A percentile compares a stretch with the other conserved stretches of the same genome.
These are phyloP conservation scores for Platerodrilus igneus DNA, from an alignment of 2,888 invertebrate species.

Conservation along the genomic window DNA sequence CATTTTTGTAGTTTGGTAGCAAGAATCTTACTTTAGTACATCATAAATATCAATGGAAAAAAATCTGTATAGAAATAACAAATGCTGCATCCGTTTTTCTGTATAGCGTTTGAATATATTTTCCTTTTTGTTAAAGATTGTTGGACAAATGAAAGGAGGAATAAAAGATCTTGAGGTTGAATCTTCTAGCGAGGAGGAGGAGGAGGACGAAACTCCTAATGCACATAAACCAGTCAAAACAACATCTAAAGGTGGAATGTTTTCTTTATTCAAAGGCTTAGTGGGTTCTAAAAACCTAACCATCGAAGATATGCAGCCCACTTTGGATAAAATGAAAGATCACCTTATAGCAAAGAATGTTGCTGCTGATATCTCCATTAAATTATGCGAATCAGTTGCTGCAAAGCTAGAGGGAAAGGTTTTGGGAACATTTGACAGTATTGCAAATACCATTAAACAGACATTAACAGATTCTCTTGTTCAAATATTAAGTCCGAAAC, in stretches of 20 bases:
- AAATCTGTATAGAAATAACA: too few relatives aligned
- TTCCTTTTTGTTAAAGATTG: slow-evolving; percentile 63
- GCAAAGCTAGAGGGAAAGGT: slow-evolving; percentile 86
- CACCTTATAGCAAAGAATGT: slow-evolving; percentile 97
- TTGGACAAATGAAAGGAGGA: slow-evolving; percentile 79
- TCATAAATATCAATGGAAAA: too few relatives aligned
- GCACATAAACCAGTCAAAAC: slow-evolving; percentile 23
- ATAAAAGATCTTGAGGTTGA: slow-evolving; percentile 81
- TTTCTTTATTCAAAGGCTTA: slow-evolving; percentile 77
- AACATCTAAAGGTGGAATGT: slow-evolving; percentile 59
- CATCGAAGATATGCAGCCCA: slow-evolving; percentile 74
- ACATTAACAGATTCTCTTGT: slow-evolving; percentile 89
- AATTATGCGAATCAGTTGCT: slow-evolving; percentile 90
- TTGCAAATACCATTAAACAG: slow-evolving; percentile 80
- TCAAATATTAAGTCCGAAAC: slow-evolving; percentile 89
- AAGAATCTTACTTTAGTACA: too few relatives aligned
- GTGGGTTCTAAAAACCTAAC: slow-evolving; percentile 88
- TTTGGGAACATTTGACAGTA: slow-evolving; percentile 90
- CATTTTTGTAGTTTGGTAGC: too few relatives aligned
- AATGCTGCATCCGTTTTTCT: too few relatives aligned
- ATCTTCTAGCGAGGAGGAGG: slow-evolving; percentile 63
- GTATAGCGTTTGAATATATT: too few relatives aligned
- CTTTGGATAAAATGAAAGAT: slow-evolving; percentile 89
- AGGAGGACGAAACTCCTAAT: slow-evolving; percentile 43
- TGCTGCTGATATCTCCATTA: slow-evolving; percentile 89